phyloP scores from a whole-genome alignment of 2,888 invertebrate species.

The Aquatica leii region DNA sequence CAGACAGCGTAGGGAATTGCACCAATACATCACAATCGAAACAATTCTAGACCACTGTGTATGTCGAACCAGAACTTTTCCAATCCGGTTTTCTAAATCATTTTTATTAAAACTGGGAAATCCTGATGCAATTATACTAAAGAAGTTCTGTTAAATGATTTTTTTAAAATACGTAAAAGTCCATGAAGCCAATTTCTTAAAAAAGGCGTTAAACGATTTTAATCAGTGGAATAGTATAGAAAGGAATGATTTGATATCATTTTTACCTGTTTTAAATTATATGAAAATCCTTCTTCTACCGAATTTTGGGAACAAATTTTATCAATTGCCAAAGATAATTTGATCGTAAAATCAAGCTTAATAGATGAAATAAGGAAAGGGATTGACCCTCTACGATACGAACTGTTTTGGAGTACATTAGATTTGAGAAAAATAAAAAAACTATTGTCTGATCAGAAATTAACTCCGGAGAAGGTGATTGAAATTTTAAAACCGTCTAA shows the following conservation, averaged over 20 bases:
- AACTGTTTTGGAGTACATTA: neutral
- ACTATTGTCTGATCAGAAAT: neutral
- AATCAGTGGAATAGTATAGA: neutral
- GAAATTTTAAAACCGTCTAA: neutral
- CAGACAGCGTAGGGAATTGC: neutral
- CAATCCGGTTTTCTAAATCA: neutral
- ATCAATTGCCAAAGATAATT: neutral
- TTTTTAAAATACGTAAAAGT: neutral
- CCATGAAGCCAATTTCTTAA: neutral
- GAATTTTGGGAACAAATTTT: neutral
- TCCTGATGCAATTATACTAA: neutral
- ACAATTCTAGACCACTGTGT: neutral
- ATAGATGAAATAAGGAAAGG: constrained; percentile 4
- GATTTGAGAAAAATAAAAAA: neutral
- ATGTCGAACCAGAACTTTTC: neutral
- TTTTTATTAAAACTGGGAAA: neutral
- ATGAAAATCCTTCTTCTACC: neutral
- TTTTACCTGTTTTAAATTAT: constrained; percentile 1
- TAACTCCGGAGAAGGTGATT: neutral
- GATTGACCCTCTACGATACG: neutral
- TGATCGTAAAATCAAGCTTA: neutral
- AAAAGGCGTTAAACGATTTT: neutral
- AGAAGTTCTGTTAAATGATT: constrained; percentile 1
- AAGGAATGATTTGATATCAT: neutral
- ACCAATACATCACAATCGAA: neutral